Evolutionary conservation across 2,888 invertebrate genomes (phyloP).

Genomic region (Ametastegia equiseti): DNA sequence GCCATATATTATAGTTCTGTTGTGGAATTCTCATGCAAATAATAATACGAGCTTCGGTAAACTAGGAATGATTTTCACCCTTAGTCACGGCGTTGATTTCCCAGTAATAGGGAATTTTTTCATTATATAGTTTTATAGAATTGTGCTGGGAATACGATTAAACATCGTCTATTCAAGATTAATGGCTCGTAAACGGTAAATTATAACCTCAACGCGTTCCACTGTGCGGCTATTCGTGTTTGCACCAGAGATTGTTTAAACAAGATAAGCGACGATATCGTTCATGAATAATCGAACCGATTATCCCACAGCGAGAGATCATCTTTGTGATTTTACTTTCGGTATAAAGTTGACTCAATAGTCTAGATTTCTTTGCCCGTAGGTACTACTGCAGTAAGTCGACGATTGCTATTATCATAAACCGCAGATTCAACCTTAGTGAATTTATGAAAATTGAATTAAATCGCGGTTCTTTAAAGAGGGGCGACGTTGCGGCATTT

Average conservation of each 20-base stretch:
- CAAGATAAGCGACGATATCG: conserved; percentile 8
- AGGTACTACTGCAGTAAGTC: too few species aligned
- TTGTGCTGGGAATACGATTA: neutral
- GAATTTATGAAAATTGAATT: conserved; percentile 63
- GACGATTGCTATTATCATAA: conserved; percentile 44
- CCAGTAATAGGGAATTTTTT: too few species aligned
- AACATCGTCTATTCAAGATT: neutral
- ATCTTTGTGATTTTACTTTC: neutral
- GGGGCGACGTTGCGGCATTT: conserved; percentile 9
- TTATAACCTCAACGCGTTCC: conserved; percentile 4
- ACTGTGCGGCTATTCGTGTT: neutral
- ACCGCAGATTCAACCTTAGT: conserved; percentile 47
- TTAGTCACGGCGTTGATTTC: too few species aligned
- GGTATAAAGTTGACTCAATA: neutral
- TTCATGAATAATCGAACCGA: conserved; percentile 22
- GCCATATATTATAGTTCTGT: too few species aligned
- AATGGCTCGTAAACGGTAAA: neutral
- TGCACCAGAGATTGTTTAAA: conserved; percentile 2
- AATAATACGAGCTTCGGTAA: too few species aligned
- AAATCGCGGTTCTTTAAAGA: conserved; percentile 53
- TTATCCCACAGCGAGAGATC: neutral
- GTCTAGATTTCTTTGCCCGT: conserved; percentile 16
- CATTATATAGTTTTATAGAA: neutral
- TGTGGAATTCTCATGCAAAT: too few species aligned
- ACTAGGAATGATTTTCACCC: too few species aligned